Percentiles rank a stretch among this genome's conserved stretches.
phyloP scores from a whole-genome alignment of 2,113 vertebrate genomes.

The Cyanistes caeruleus region DNA sequence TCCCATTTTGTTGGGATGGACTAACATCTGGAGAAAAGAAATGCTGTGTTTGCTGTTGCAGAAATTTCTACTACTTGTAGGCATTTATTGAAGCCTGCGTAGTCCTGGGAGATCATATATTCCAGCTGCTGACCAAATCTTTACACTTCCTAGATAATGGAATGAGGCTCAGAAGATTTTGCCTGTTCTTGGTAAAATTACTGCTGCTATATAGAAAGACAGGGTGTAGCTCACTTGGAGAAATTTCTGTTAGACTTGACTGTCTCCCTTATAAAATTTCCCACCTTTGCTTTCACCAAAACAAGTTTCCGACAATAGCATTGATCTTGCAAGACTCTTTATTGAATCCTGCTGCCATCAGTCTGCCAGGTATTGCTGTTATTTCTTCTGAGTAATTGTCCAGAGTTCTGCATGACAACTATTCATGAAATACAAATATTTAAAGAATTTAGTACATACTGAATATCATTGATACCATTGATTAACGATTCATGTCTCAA shows the following conservation, averaged over 20 bases:
- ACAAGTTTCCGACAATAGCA: not conserved
- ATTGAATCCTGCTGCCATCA: not conserved
- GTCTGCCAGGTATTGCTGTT: not conserved
- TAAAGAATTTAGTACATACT: not conserved
- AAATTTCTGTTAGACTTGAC: not conserved
- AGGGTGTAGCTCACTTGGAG: not conserved
- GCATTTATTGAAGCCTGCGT: not conserved
- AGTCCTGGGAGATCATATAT: not conserved
- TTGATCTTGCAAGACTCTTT: not conserved
- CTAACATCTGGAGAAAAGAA: constrained; percentile 57
- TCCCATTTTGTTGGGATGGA: constrained; percentile 16
- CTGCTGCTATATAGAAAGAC: not conserved
- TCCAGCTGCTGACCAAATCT: not conserved
- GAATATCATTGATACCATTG: not conserved
- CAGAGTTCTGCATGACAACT: not conserved
- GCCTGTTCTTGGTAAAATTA: not conserved
- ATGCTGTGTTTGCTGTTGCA: not conserved
- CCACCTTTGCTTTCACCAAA: not conserved
- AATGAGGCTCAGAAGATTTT: not conserved
- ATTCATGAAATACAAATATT: not conserved
- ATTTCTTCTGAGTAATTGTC: not conserved
- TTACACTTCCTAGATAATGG: not conserved
- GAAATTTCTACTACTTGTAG: not conserved
- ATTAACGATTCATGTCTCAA: not conserved
- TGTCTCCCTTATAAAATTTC: not conserved